phyloP scores from a whole-genome alignment of 2,888 invertebrate genomes.

The Xiphydria camelus region DNA sequence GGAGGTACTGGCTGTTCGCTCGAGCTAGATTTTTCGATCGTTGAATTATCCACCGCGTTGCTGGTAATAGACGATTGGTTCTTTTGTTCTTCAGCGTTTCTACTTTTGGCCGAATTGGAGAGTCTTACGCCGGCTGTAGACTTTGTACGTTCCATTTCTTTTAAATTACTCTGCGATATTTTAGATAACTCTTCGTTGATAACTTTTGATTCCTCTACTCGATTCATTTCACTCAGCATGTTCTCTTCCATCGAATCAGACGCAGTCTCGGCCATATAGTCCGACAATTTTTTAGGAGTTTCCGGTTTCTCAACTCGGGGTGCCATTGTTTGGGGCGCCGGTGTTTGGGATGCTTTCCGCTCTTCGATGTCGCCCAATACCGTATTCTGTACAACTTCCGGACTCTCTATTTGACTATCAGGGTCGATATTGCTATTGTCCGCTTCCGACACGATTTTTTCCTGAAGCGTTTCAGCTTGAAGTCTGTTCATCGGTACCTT shows the following conservation, averaged over 20 bases:
- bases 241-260: too few species aligned
- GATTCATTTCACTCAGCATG: neutral
- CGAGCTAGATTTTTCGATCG: constrained; percentile 30
- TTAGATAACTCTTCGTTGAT: neutral
- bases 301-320: constrained; percentile 28
- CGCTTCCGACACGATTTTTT: neutral
- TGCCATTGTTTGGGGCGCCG: too few species aligned
- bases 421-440: too few species aligned
- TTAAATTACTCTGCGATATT: too few species aligned
- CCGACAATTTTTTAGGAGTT: constrained; percentile 19
- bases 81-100: constrained; percentile 1
- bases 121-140: constrained; percentile 5
- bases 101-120: constrained; percentile 9
- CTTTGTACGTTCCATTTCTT: neutral
- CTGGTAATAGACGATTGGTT: constrained; percentile 3
- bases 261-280: constrained; percentile 13
- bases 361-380: too few species aligned
- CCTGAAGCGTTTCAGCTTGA: constrained; percentile 19
- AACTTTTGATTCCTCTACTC: constrained; percentile 3
- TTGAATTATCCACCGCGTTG: neutral
- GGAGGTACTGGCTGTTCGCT: constrained; percentile 49
- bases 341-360: too few species aligned
- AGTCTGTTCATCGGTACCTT: constrained; percentile 39
- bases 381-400: too few species aligned
- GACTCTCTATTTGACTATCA: too few species aligned